phyloP scores from a whole-genome alignment of 2,888 invertebrate species.

The Diploptera punctata region DNA sequence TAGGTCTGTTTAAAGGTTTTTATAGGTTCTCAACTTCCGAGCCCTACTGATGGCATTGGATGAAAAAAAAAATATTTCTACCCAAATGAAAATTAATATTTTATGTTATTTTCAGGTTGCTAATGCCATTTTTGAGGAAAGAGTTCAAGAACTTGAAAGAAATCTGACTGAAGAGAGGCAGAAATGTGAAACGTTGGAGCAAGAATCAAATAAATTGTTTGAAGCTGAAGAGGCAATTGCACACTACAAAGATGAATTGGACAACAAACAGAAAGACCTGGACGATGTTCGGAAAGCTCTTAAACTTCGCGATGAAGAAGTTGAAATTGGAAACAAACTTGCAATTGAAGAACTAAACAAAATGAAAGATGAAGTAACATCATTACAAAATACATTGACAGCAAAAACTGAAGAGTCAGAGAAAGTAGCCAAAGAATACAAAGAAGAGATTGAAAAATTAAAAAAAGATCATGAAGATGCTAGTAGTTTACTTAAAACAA shows the following conservation, averaged over 20 bases:
- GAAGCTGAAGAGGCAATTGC: conserved; percentile 69
- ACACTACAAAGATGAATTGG: conserved; percentile 46
- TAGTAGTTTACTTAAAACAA: conserved; percentile 37
- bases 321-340: conserved; percentile 36
- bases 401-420: conserved; percentile 62
- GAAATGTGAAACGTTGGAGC: conserved; percentile 57
- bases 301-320: conserved; percentile 38
- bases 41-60: too few relatives aligned
- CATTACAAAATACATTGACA: conserved; percentile 51
- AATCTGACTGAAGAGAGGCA: conserved; percentile 56
- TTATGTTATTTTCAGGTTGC: conserved; percentile 52
- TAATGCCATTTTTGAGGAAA: conserved; percentile 56
- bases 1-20: too few relatives aligned
- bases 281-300: conserved; percentile 50
- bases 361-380: conserved; percentile 33
- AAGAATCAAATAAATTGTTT: conserved; percentile 64
- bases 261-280: conserved; percentile 66
- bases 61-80: too few relatives aligned
- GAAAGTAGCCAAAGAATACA: conserved; percentile 59
- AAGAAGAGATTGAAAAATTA: conserved; percentile 54
- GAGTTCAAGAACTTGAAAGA: conserved; percentile 60
- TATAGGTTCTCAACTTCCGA: too few relatives aligned
- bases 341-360: conserved; percentile 30
- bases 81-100: too few relatives aligned
- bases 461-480: conserved; percentile 35